phyloP scores from a whole-genome alignment of 53 echinoderm and acorn worm species.

The Holothuria scabra region DNA sequence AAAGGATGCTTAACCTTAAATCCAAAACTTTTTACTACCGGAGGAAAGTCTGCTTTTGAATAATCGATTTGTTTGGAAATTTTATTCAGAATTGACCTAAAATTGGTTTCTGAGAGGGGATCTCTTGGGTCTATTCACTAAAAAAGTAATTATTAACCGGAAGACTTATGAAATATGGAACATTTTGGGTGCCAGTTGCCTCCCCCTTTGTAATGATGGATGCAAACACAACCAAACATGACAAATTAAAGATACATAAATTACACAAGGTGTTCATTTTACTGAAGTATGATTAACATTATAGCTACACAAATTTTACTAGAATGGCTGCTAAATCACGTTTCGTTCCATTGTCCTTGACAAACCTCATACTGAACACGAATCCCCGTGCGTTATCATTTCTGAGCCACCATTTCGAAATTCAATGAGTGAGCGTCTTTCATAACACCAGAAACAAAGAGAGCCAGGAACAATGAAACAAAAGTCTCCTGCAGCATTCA shows the following conservation, averaged over 20 bases:
- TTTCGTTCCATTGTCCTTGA: constrained; percentile 20
- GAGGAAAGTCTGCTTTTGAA: neutral
- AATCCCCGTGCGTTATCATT: neutral
- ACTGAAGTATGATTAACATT: too few relatives aligned
- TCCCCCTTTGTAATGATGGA: too few relatives aligned
- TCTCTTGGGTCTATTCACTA: neutral
- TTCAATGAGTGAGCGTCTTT: neutral
- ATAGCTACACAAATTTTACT: too few relatives aligned
- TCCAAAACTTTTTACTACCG: constrained; percentile 3
- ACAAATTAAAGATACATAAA: too few relatives aligned
- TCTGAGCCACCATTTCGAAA: neutral
- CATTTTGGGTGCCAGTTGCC: neutral
- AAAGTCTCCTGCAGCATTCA: neutral
- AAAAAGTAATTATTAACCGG: constrained; percentile 22
- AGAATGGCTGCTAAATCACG: neutral
- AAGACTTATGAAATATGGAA: neutral
- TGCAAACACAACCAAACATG: too few relatives aligned
- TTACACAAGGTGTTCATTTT: too few relatives aligned
- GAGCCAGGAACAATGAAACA: neutral
- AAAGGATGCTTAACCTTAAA: neutral
- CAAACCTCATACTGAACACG: neutral
- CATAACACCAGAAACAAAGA: neutral
- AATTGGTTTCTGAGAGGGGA: neutral
- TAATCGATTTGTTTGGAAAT: neutral
- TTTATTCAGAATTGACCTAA: neutral